A percentile compares a stretch with the other conserved stretches of the same genome.
Conservation (phyloP, 2,797 vertebrate species). For the Carduelis carduelis region DNA sequence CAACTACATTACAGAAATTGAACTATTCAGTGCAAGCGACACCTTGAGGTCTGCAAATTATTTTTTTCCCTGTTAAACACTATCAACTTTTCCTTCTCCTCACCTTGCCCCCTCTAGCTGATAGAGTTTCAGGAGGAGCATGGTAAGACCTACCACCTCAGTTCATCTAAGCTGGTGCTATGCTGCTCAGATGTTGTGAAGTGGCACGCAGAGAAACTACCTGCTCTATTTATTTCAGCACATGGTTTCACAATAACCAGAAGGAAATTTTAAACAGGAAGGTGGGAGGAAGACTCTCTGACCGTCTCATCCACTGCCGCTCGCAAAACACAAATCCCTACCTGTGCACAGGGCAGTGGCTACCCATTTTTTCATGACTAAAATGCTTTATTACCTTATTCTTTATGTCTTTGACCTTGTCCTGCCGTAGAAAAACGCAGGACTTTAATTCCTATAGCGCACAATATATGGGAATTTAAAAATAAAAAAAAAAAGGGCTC, state of each 20-base stretch:
- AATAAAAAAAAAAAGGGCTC: not conserved
- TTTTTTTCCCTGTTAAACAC: not conserved
- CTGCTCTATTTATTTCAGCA: not conserved
- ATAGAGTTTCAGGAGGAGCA: not conserved
- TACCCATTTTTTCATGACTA: not conserved
- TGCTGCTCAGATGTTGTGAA: not conserved
- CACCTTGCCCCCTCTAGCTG: not conserved
- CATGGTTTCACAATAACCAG: not conserved
- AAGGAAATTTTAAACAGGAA: not conserved
- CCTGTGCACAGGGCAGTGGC: not conserved
- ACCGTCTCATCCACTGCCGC: rapidly evolving
- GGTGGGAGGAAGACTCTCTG: not conserved
- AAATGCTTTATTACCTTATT: slow-evolving; percentile 15
- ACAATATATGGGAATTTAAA: not conserved
- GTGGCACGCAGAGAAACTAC: not conserved
- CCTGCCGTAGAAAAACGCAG: not conserved
- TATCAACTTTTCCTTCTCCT: not conserved
- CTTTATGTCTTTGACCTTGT: slow-evolving; percentile 62
- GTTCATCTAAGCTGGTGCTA: not conserved
- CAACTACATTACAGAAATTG: slow-evolving; percentile 3
- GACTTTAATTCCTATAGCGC: not conserved
- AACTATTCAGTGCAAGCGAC: slow-evolving; percentile 18
- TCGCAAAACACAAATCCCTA: not conserved
- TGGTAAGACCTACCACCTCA: not conserved
- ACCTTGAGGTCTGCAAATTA: not conserved